Evolutionary conservation across 2,888 invertebrate genomes (phyloP).

Genomic region (Folsomia candida): DNA sequence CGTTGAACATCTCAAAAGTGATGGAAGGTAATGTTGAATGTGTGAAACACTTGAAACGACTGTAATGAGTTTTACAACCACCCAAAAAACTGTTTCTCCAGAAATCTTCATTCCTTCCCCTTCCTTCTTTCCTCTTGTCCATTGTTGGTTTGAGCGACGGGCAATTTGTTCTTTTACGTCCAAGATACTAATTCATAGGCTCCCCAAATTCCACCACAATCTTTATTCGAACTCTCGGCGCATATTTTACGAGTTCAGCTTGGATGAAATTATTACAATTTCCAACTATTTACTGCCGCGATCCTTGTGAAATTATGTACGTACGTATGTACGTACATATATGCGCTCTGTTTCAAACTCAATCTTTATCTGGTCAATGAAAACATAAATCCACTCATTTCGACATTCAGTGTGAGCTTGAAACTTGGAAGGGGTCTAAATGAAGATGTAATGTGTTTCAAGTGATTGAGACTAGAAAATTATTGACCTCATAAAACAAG

Average conservation of each 20-base stretch:
- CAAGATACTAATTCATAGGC: conserved; percentile 6
- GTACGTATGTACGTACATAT: too few relatives aligned
- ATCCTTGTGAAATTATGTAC: conserved; percentile 1
- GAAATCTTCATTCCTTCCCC: conserved; percentile 10
- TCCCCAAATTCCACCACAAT: conserved; percentile 12
- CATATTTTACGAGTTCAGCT: conserved; percentile 4
- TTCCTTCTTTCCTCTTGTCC: background rate
- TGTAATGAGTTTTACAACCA: conserved; percentile 18
- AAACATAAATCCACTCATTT: background rate
- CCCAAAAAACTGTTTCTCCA: conserved; percentile 15
- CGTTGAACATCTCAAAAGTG: conserved; percentile 4
- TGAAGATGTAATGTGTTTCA: background rate
- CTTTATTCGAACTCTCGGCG: background rate
- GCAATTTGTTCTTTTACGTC: conserved; percentile 16
- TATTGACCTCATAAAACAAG: background rate
- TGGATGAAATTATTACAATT: background rate
- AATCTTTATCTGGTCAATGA: background rate
- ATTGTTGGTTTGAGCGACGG: background rate
- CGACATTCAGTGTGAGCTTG: background rate
- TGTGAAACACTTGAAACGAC: too few relatives aligned
- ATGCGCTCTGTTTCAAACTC: too few relatives aligned
- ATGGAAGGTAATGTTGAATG: conserved; percentile 7
- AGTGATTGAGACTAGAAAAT: background rate
- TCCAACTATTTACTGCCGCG: conserved; percentile 10
- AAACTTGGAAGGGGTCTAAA: background rate